A percentile compares a stretch with the other conserved stretches of the same genome.
phyloP scores from a whole-genome alignment of 2,888 invertebrate genomes.

The Tinea trinotella region DNA sequence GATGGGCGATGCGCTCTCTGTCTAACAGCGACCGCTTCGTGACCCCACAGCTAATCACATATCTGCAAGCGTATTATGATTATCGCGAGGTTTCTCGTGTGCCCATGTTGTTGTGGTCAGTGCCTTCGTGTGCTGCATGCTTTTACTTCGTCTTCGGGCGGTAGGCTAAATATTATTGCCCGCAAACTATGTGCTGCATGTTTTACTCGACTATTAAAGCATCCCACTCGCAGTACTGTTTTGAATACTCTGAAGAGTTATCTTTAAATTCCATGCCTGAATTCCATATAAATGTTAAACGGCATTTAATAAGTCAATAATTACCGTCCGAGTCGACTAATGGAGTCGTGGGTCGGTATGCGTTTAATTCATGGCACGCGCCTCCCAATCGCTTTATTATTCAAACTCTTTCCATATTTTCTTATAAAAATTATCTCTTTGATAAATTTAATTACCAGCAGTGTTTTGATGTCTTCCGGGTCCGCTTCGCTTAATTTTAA shows the following conservation, averaged over 20 bases:
- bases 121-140: constrained; percentile 40
- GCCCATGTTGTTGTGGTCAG: constrained; percentile 61
- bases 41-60: constrained; percentile 69
- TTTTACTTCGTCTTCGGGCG: constrained; percentile 11
- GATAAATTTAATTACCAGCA: constrained; percentile 54
- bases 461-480: constrained; percentile 46
- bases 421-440: constrained; percentile 41
- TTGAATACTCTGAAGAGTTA: no score
- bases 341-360: constrained; percentile 31
- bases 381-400: constrained; percentile 53
- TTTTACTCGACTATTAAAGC: background rate
- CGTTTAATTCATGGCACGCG: constrained; percentile 52
- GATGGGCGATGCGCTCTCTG: constrained; percentile 40
- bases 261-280: background rate
- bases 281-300: constrained; percentile 43
- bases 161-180: constrained; percentile 10
- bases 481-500: constrained; percentile 38
- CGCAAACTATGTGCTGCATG: constrained; percentile 11
- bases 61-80: constrained; percentile 70
- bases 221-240: background rate
- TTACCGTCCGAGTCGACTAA: constrained; percentile 39
- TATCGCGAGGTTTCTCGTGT: constrained; percentile 62
- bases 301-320: constrained; percentile 53
- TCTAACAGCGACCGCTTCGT: constrained; percentile 65
- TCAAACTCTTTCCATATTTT: constrained; percentile 45